Evolutionary conservation across 2,888 invertebrate genomes (phyloP), one percentile per base, ranked within the genome.

Genomic region (Drosophila robusta): DNA sequence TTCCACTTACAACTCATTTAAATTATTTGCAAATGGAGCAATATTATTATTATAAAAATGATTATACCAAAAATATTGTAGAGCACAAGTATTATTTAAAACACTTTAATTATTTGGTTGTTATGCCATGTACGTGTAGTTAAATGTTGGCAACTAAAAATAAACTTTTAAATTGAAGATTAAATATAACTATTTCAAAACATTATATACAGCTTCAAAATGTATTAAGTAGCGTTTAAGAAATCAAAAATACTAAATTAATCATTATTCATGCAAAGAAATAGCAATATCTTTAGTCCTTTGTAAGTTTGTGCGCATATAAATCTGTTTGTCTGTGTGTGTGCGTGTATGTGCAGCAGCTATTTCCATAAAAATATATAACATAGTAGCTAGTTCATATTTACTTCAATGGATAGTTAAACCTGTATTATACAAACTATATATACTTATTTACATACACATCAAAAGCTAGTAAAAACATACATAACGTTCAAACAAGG

Each of bases 261-360:
- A 80, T 78, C 68, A 75, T 78, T 77, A 60, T 75, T 55, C 66
- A 80, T 64, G 42, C 60, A 77, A 62, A 54, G 32, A 65, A 73
- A 45, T 70, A 70, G 69, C 64, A 78, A 73, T 69, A 71, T 75
- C 32, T 75, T 38, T 68, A 52, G 44, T 51, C 51, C 45, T 61
- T 38, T 52, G 54, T 42, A 29, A 51, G 34, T 29, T 16, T 18
- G 34, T 58, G 45, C 45, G 62, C 22, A 54, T 46, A 56, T 24
- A 58, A 11, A 18, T 18, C 18, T 18, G 18, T 18, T 2, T 18
- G 57, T 24, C 42, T 62, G 56, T 49, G 36, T 62, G 61, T 45
- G 36, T 50, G 47, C 49, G 42, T 58, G 56, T 26, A 51, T 49
- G 41, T 44, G 18, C 22, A 42, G 39, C 18, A 34, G n/a, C n/a